Evolutionary conservation across 2,888 invertebrate species (phyloP).

Genomic region (Pemphredon lugubris): DNA sequence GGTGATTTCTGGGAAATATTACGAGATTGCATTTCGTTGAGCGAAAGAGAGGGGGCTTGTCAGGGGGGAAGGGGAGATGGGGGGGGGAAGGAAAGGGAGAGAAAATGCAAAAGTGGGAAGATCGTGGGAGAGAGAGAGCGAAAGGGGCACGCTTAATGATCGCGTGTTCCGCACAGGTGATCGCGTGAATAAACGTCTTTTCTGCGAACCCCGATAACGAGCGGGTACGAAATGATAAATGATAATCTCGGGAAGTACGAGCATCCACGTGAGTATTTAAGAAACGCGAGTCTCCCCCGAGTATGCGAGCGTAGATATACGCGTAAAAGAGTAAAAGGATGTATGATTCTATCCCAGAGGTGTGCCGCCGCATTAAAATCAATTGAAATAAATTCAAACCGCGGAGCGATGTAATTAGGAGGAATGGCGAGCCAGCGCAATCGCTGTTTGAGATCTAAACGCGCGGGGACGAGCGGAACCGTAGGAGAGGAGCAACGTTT

Average conservation of each 20-base stretch:
- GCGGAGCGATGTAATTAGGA: not conserved
- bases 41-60: not conserved
- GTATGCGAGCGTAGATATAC: no score
- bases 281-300: not conserved
- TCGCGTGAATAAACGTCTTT: conserved; percentile 27
- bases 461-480: not conserved
- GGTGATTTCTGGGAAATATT: not conserved
- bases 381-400: not conserved
- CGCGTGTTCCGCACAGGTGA: conserved; percentile 36
- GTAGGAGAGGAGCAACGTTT: conserved; percentile 14
- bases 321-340: not conserved
- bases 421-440: not conserved
- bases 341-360: no score
- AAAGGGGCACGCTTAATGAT: conserved; percentile 21
- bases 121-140: not conserved
- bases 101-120: not conserved
- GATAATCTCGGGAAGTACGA: conserved; percentile 1
- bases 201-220: conserved; percentile 18
- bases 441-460: not conserved
- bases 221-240: conserved; percentile 25
- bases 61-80: not conserved
- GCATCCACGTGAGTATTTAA: not conserved
- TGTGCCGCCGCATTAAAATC: no score
- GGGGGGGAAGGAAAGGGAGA: not conserved
- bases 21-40: conserved; percentile 4